phyloP scores from a whole-genome alignment of 2,797 vertebrate genomes.

The Macrochelys suwanniensis region DNA sequence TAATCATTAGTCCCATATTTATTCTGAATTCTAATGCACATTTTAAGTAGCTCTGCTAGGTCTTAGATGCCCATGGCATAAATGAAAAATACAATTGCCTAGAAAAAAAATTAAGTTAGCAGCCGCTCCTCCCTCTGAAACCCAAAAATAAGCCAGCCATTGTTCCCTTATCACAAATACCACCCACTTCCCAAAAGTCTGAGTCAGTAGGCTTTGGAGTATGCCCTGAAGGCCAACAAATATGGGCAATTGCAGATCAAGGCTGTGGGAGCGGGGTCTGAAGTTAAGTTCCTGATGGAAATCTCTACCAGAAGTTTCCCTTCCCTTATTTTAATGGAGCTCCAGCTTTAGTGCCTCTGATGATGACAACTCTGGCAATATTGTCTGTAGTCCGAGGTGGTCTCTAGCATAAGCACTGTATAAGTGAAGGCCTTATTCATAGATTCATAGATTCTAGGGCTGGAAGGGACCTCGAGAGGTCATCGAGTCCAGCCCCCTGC shows the following conservation, averaged over 20 bases:
- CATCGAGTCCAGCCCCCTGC: too few relatives aligned
- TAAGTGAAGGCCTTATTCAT: constrained; percentile 27
- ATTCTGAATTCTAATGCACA: background rate
- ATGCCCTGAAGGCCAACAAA: background rate
- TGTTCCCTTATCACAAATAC: background rate
- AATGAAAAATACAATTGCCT: background rate
- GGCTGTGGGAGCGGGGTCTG: background rate
- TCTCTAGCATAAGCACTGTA: background rate
- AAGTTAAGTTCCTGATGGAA: background rate
- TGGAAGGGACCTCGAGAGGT: too few relatives aligned
- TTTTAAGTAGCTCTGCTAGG: background rate
- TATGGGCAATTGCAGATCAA: background rate
- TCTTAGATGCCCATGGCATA: background rate
- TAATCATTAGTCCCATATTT: background rate
- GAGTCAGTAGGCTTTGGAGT: background rate
- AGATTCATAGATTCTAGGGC: too few relatives aligned
- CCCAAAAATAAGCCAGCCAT: background rate
- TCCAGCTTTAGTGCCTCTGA: constrained; percentile 6
- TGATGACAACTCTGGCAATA: constrained; percentile 15
- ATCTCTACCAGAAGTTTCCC: constrained; percentile 1
- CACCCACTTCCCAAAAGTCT: background rate
- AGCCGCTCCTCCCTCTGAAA: background rate
- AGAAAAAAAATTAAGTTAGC: background rate
- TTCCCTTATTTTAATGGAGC: background rate
- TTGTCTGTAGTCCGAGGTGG: background rate